Evolutionary conservation across 2,113 vertebrate genomes (phyloP), one percentile per base, ranked within the genome.

Genomic region (Eretmochelys imbricata): DNA sequence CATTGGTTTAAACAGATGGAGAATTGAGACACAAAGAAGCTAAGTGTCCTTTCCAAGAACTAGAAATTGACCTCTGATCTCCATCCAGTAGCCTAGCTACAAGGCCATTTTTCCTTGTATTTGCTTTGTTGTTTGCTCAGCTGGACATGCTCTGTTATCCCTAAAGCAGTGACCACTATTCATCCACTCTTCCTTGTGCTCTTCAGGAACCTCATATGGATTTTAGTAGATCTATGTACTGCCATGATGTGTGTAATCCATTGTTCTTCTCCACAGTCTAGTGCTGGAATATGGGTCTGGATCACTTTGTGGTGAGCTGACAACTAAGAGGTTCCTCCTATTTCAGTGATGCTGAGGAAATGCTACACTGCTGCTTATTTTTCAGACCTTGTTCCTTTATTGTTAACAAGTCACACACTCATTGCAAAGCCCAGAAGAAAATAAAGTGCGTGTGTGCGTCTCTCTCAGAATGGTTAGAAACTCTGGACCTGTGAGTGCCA

Each of bases 261-360:
- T 95, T 97, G 96, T 95, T 96, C 90, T 82, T 94, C 96, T 96
- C 97, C 91, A 96, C 96, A 92, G 96, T 24, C 42, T 76, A 46
- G 42, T 46, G 96, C 57, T 83, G 94, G 82, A 89, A 89, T 88
- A 91, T 91, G 54, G 0, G 1, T 82, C 94, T 95, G 92, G 95
- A 93, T 88, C 90, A 91, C 93, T 96, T 96, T 87, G 91, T 93
- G 93, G 17, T 88, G 93, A 96, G 53, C 83, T 95, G 89, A 91
- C 90, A 82, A 89, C 92, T 91, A 95, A 0, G 87, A 91, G 75
- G 2, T 88, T 93, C 80, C 80, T 82, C 69, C 83, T 86, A 53
- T 93, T 91, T 75, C 93, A 96, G 92, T 92, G 89, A 95, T 94
- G 84, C 90, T 87, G 89, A 95, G 86, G 95, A 93, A 93, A 96